These are phyloP conservation scores for Plusia festucae DNA, from an alignment of 2,888 invertebrate species.

Conservation along the genomic window DNA sequence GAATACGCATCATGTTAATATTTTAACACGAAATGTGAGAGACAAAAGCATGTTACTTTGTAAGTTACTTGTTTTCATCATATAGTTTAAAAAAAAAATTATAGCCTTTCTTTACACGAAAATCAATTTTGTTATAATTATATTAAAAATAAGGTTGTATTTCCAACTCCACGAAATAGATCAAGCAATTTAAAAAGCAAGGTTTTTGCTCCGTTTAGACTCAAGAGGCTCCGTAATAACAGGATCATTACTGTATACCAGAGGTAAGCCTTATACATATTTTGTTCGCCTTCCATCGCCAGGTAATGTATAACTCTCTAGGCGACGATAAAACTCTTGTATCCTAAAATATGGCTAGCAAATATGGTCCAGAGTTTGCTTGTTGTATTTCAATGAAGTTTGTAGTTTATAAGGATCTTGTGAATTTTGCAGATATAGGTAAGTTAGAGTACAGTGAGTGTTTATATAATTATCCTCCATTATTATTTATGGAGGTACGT, in stretches of 20 bases:
- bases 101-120: too few species aligned
- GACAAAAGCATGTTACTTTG: too few species aligned
- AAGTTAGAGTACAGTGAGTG: background rate
- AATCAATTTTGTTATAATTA: too few species aligned
- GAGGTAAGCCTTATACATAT: background rate
- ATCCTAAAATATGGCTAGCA: background rate
- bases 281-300: constrained; percentile 1
- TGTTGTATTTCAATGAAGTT: background rate
- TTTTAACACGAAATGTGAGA: too few species aligned
- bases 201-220: background rate
- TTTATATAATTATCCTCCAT: too few species aligned
- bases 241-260: background rate
- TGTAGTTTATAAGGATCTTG: background rate
- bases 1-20: too few species aligned
- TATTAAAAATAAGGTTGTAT: too few species aligned
- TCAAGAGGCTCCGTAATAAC: background rate
- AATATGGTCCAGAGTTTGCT: background rate
- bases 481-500: too few species aligned
- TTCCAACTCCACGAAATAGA: too few species aligned
- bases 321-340: constrained; percentile 18
- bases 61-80: too few species aligned
- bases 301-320: constrained; percentile 26
- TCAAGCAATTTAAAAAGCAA: too few species aligned
- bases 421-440: background rate
- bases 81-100: too few species aligned